phyloP scores from a whole-genome alignment of 2,113 vertebrate genomes.

The Zosterops borbonicus region DNA sequence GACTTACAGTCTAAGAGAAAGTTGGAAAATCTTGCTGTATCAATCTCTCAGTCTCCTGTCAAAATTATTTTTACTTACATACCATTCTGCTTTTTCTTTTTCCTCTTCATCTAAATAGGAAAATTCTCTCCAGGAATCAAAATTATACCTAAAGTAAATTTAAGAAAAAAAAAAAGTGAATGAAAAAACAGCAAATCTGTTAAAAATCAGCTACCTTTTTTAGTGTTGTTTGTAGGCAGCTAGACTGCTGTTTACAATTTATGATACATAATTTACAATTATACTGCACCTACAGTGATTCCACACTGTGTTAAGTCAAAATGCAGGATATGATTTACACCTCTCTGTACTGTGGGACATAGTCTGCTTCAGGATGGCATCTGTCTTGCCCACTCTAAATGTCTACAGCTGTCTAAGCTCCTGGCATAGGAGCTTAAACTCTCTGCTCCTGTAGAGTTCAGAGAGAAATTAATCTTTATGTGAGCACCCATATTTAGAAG shows the following conservation, averaged over 20 bases:
- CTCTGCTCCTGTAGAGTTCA: neutral
- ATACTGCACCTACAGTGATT: neutral
- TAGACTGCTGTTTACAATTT: neutral
- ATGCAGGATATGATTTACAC: neutral
- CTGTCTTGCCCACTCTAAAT: neutral
- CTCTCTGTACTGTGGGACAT: neutral
- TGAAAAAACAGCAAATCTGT: neutral
- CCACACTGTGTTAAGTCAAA: neutral
- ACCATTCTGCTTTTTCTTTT: constrained; percentile 99
- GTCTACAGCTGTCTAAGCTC: neutral
- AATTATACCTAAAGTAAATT: constrained; percentile 86
- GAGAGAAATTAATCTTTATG: neutral
- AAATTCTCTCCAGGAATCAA: constrained; percentile 99
- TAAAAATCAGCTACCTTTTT: neutral
- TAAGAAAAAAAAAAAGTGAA: neutral
- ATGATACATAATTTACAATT: neutral
- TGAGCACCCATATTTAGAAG: neutral
- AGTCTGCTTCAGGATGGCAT: neutral
- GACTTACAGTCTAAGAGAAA: neutral
- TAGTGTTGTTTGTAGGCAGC: neutral
- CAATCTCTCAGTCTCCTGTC: neutral
- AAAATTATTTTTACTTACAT: constrained; percentile 60
- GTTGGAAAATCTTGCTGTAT: neutral
- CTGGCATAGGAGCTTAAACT: neutral
- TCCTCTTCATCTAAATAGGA: constrained; percentile 99